Evolutionary conservation across 2,888 invertebrate genomes (phyloP), one percentile per base, ranked within the genome.

Genomic region (Lucinisca nassula): DNA sequence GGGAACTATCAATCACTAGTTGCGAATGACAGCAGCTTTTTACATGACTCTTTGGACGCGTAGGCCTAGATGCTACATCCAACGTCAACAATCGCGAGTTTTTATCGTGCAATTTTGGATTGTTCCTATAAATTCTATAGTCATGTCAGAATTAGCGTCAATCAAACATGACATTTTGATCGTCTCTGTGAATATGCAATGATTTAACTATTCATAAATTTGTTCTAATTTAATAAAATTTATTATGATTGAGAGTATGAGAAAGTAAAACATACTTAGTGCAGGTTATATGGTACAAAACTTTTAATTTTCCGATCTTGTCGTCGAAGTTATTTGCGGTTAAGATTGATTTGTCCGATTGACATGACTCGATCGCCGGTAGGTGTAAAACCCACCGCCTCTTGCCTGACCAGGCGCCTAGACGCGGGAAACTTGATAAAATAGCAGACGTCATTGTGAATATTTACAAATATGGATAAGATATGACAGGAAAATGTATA

Each of bases 371-470:
- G 58, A 58, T 58, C 58, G 58, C 58, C 58, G 6, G 4, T 24
- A 58, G 58, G 58, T 58, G 58, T 58, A 58, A 58, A 58, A 58
- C 27, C 58, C 27, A 27, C 27, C 58, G 58, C 58, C 27, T 58
- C 4, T 24, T 58, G 8, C 58, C 3, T 27, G 58, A 24, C 58
- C n/a, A 58, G 58, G 58, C 58, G 58, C 58, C 58, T 58, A 27
- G n/a, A 27, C 58, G 58, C 58, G 58, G 58, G 58, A 58, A 58
- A 17, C 24, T 58, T 58, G 58, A 12, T 27, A 58, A 58, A 58
- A 58, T 8, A 58, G 58, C 58, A 24, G 58, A 58, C 58, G 58
- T 58, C 58, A 58, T 58, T n/a, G 58, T 58, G 58, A 58, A 58
- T 27, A 58, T 27, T 58, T 58, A 58, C 58, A 58, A 58, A 58